A percentile compares a stretch with the other conserved stretches of the same genome.
These are phyloP conservation scores for Probosciger aterrimus DNA, from an alignment of 2,113 vertebrate species.

Conservation along the genomic window DNA sequence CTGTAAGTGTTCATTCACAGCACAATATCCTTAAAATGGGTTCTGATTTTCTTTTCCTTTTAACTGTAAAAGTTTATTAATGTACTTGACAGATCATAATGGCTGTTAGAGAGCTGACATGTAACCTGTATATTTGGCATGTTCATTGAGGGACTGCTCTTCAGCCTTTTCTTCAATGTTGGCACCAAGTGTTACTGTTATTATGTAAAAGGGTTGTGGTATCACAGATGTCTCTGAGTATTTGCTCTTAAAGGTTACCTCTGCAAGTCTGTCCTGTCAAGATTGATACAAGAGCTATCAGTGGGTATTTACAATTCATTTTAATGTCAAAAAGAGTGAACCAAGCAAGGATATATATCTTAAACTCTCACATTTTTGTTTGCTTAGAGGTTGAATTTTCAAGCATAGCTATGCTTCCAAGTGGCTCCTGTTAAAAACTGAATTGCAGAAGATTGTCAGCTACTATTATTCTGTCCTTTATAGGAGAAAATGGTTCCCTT, in stretches of 20 bases:
- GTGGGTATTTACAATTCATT: neutral
- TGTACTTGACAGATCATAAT: neutral
- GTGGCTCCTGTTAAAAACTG: neutral
- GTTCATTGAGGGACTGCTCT: neutral
- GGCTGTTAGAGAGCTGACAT: neutral
- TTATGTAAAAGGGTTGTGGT: neutral
- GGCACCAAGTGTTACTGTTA: neutral
- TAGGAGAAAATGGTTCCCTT: neutral
- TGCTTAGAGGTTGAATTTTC: neutral
- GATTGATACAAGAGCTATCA: neutral
- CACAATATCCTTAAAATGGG: constrained; percentile 21
- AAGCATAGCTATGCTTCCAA: neutral
- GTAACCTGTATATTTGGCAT: neutral
- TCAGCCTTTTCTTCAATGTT: neutral
- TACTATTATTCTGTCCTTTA: neutral
- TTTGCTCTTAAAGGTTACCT: neutral
- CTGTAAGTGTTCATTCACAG: constrained; percentile 2
- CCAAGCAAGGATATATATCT: neutral
- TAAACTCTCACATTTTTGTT: neutral
- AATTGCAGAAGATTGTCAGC: neutral
- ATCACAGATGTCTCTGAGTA: neutral
- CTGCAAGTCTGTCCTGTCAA: neutral
- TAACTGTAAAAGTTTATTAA: constrained; percentile 25
- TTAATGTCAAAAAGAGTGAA: neutral
- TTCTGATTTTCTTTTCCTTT: constrained; percentile 32